Conservation (phyloP, 2,888 invertebrate genomes). For the Mechanitis mazaeus region DNA sequence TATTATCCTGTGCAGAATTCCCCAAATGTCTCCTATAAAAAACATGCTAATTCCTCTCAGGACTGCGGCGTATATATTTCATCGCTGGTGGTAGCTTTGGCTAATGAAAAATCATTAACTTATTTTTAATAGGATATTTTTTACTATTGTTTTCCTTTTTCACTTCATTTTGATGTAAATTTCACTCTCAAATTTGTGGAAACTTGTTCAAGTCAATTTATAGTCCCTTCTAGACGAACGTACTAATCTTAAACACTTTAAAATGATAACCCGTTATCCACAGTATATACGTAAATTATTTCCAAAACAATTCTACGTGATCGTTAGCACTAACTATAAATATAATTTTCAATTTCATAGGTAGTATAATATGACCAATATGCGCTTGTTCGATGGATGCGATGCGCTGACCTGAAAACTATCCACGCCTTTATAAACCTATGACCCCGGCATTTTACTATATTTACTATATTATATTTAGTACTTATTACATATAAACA, state of each 20-base stretch:
- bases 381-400: slow-evolving; percentile 1
- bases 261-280: too few relatives aligned
- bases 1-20: too few relatives aligned
- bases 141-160: too few relatives aligned
- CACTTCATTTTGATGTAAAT: background rate
- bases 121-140: too few relatives aligned
- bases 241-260: too few relatives aligned
- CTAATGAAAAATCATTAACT: too few relatives aligned
- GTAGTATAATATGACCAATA: background rate
- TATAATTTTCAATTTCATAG: background rate
- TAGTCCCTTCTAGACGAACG: background rate
- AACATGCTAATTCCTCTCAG: too few relatives aligned
- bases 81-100: too few relatives aligned
- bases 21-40: too few relatives aligned
- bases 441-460: background rate
- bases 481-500: too few relatives aligned
- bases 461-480: background rate
- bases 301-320: background rate
- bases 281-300: background rate
- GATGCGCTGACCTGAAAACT: slow-evolving; percentile 7
- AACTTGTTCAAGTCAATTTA: background rate
- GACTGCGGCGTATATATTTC: too few relatives aligned
- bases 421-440: background rate
- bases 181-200: background rate
- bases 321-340: background rate